A percentile compares a stretch with the other conserved stretches of the same genome.
These are phyloP conservation scores for Orchestes rusci DNA, from an alignment of 2,888 invertebrate genomes.

Conservation along the genomic window DNA sequence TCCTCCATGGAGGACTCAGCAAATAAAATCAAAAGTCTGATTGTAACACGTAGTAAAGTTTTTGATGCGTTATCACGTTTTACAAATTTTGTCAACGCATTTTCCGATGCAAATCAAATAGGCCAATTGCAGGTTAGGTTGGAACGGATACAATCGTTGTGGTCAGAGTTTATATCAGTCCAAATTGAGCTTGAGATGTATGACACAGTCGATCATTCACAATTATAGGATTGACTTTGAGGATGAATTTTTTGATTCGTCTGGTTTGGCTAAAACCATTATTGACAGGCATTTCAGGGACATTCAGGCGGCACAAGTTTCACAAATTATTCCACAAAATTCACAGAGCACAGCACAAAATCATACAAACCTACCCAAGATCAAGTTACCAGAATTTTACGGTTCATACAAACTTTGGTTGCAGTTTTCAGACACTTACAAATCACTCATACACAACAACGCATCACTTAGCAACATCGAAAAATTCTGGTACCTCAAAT, in stretches of 20 bases:
- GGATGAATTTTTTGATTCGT: background rate
- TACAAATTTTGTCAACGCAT: no score
- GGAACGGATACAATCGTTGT: background rate
- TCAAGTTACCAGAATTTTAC: slow-evolving; percentile 4
- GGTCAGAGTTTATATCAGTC: background rate
- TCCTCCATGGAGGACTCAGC: no score
- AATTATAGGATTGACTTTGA: background rate
- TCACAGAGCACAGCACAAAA: background rate
- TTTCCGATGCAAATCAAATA: no score
- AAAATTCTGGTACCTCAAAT: background rate
- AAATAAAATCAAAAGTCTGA: no score
- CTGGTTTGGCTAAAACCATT: background rate
- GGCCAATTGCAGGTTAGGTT: background rate
- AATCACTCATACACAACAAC: slow-evolving; percentile 3
- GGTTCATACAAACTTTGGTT: slow-evolving; percentile 1
- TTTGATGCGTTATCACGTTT: no score
- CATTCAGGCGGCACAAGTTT: background rate
- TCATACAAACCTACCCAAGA: slow-evolving; percentile 2
- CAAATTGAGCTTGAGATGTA: background rate
- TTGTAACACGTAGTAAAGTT: no score
- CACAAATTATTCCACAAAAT: background rate
- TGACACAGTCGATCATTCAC: background rate
- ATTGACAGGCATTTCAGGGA: background rate
- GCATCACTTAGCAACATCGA: background rate
- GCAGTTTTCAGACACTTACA: slow-evolving; percentile 2